Conservation (phyloP, 2,113 vertebrate genomes). For the Delphinapterus leucas region DNA sequence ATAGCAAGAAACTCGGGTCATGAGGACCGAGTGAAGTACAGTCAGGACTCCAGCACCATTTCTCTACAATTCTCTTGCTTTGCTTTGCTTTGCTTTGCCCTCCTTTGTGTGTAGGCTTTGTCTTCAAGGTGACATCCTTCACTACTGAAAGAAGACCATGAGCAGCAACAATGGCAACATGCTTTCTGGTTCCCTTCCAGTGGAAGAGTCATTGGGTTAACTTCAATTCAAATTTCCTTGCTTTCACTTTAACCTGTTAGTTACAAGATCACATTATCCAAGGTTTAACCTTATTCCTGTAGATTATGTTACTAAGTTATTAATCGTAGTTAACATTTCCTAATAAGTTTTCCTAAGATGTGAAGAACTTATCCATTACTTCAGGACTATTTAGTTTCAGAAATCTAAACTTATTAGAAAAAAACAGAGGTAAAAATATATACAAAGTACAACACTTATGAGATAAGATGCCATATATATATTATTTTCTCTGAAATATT, state of each 20-base stretch:
- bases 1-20: too few species aligned
- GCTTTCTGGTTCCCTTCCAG: too few species aligned
- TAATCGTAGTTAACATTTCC: background rate
- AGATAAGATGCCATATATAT: background rate
- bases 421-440: background rate
- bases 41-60: too few species aligned
- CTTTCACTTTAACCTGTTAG: background rate
- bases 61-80: too few species aligned
- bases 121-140: too few species aligned
- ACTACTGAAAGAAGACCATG: too few species aligned
- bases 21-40: too few species aligned
- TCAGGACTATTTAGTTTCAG: background rate
- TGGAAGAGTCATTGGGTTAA: background rate
- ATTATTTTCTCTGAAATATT: background rate
- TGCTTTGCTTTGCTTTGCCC: too few species aligned
- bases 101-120: too few species aligned
- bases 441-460: background rate
- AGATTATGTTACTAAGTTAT: background rate
- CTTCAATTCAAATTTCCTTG: background rate
- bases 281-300: background rate
- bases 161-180: too few species aligned
- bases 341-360: background rate
- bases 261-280: background rate
- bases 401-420: slow-evolving; percentile 29
- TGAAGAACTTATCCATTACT: background rate